Percentiles rank a stretch among this genome's conserved stretches.
Conservation (phyloP, 2,888 invertebrate genomes). For the Crepidodera aurea region DNA sequence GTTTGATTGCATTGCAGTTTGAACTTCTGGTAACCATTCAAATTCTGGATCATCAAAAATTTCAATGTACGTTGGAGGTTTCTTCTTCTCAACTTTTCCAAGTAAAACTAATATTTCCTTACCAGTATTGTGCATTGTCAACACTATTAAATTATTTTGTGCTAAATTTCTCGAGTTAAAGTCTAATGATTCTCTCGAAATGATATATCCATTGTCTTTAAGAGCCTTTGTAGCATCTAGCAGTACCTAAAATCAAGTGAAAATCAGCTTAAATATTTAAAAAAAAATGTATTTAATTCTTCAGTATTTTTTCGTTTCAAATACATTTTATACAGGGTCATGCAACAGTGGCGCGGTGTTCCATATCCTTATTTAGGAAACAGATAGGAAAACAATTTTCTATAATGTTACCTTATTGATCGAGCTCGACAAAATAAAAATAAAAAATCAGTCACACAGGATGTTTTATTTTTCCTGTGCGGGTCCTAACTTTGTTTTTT, state of each 20-base stretch:
- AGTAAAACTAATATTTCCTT: constrained; percentile 37
- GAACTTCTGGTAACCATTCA: constrained; percentile 56
- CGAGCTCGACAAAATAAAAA: too few relatives aligned
- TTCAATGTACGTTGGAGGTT: background rate
- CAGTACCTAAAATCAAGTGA: constrained; percentile 35
- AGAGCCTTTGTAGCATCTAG: constrained; percentile 32
- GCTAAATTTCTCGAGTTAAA: constrained; percentile 36
- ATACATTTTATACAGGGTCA: too few relatives aligned
- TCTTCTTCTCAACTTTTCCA: constrained; percentile 13
- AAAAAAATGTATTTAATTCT: too few relatives aligned
- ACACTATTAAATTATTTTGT: constrained; percentile 5
- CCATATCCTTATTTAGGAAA: too few relatives aligned
- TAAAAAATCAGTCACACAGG: too few relatives aligned
- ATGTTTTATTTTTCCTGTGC: too few relatives aligned
- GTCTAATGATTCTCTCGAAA: constrained; percentile 67
- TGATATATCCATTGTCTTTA: constrained; percentile 68
- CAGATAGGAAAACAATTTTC: too few relatives aligned
- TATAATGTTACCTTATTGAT: too few relatives aligned
- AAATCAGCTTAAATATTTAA: too few relatives aligned
- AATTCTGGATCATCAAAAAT: constrained; percentile 6
- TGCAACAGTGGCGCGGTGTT: too few relatives aligned
- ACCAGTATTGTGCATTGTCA: constrained; percentile 33
- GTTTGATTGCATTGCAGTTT: constrained; percentile 52
- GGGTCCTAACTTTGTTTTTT: too few relatives aligned
- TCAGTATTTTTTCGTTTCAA: too few relatives aligned